Conservation (phyloP, 2,113 vertebrate genomes). For the Coptodon rendalli region DNA sequence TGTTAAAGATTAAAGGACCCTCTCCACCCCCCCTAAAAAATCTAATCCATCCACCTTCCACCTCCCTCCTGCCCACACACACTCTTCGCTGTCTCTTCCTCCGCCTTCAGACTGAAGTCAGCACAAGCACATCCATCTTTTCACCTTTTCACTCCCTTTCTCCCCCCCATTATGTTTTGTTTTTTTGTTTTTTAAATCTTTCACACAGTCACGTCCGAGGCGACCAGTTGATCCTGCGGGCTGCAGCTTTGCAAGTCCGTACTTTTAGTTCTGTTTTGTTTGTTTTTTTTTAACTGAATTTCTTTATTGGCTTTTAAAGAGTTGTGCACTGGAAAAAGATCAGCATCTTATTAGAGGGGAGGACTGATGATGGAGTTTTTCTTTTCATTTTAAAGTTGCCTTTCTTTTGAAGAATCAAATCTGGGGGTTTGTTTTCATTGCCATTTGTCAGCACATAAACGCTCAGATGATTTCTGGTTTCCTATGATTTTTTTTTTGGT, state of each 20-base stretch:
- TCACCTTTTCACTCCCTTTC: not conserved
- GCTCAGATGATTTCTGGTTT: not conserved
- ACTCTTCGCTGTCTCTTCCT: not conserved
- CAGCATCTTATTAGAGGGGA: not conserved
- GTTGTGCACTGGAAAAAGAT: constrained; percentile 67
- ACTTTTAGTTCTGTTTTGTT: not conserved
- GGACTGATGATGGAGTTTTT: constrained; percentile 3
- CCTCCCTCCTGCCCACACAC: not conserved
- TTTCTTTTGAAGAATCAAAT: constrained; percentile 45
- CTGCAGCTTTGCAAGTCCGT: not conserved
- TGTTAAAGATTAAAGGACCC: not conserved
- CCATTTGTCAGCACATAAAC: constrained; percentile 12
- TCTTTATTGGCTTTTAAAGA: constrained; percentile 49
- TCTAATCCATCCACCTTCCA: not conserved
- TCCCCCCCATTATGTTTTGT: not conserved
- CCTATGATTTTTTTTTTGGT: not conserved
- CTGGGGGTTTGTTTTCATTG: constrained; percentile 20
- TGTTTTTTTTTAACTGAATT: constrained; percentile 13
- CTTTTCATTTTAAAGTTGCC: constrained; percentile 22
- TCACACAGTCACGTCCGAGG: not conserved
- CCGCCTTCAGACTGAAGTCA: not conserved
- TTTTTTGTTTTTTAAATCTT: not conserved
- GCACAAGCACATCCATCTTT: constrained; percentile 53
- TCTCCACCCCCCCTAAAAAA: not conserved
- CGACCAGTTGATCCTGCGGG: constrained; percentile 23